phyloP scores from a whole-genome alignment of 2,888 invertebrate genomes.

The Acleris laterana region DNA sequence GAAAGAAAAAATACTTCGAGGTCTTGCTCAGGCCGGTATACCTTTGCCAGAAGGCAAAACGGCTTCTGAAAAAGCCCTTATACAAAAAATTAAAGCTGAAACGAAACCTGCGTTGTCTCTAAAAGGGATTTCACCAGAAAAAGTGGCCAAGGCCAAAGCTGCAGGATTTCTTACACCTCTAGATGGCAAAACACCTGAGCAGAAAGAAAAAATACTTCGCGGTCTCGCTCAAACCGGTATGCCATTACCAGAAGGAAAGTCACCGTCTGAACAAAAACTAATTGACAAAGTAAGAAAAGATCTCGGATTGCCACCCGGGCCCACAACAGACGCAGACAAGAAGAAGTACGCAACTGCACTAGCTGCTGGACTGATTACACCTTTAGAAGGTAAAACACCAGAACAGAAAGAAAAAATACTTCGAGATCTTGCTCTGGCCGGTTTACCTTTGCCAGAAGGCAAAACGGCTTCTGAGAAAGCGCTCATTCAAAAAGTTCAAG shows the following conservation, averaged over 20 bases:
- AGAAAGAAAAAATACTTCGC: too few relatives aligned
- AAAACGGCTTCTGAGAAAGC: background rate
- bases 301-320: too few relatives aligned
- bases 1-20: background rate
- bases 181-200: background rate
- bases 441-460: slow-evolving; percentile 39
- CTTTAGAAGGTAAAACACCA: background rate
- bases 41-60: slow-evolving; percentile 25
- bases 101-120: background rate
- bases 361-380: background rate
- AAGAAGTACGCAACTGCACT: background rate
- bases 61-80: background rate
- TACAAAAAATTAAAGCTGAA: background rate
- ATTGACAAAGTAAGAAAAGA: too few relatives aligned
- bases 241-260: too few relatives aligned
- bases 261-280: too few relatives aligned
- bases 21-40: slow-evolving; percentile 39
- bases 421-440: slow-evolving; percentile 45
- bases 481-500: too few relatives aligned
- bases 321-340: background rate
- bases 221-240: background rate
- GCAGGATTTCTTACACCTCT: background rate
- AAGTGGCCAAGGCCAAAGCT: background rate
- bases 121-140: background rate
- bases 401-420: slow-evolving; percentile 19